phyloP scores from a whole-genome alignment of 2,888 invertebrate genomes.

The Acronicta leporina region DNA sequence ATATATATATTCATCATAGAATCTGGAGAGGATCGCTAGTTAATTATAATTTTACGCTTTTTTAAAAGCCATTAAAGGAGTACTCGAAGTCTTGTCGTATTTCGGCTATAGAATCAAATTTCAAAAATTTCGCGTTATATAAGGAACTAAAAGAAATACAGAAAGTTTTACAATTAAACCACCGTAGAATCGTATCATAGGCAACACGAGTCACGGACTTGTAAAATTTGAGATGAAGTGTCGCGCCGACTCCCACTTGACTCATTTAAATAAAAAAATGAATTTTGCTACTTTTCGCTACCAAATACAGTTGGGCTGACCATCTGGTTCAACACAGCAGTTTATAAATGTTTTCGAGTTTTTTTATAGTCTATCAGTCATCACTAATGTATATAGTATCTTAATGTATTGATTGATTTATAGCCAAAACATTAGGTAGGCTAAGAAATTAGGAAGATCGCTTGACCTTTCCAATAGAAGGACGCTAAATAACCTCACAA shows the following conservation, averaged over 20 bases:
- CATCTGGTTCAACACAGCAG: slow-evolving; percentile 45
- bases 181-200: too few species aligned
- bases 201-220: slow-evolving; percentile 10
- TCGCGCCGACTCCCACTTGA: slow-evolving; percentile 49
- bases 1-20: too few species aligned
- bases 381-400: too few species aligned
- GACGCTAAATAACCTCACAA: too few species aligned
- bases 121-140: slow-evolving; percentile 12
- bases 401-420: too few species aligned
- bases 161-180: slow-evolving; percentile 44
- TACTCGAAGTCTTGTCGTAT: not conserved
- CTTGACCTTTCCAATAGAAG: too few species aligned
- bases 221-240: slow-evolving; percentile 30
- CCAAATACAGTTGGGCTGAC: slow-evolving; percentile 50
- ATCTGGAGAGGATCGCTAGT: too few species aligned
- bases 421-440: too few species aligned
- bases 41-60: too few species aligned
- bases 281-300: slow-evolving; percentile 32
- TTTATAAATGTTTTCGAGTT: not conserved
- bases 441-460: too few species aligned
- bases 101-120: not conserved
- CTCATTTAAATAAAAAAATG: slow-evolving; percentile 54
- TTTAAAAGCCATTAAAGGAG: too few species aligned
- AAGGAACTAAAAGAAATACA: slow-evolving; percentile 12
- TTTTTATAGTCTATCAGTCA: too few species aligned